Evolutionary conservation across 2,113 vertebrate genomes (phyloP), one percentile per base, ranked within the genome.

Genomic region (Mastomys coucha): DNA sequence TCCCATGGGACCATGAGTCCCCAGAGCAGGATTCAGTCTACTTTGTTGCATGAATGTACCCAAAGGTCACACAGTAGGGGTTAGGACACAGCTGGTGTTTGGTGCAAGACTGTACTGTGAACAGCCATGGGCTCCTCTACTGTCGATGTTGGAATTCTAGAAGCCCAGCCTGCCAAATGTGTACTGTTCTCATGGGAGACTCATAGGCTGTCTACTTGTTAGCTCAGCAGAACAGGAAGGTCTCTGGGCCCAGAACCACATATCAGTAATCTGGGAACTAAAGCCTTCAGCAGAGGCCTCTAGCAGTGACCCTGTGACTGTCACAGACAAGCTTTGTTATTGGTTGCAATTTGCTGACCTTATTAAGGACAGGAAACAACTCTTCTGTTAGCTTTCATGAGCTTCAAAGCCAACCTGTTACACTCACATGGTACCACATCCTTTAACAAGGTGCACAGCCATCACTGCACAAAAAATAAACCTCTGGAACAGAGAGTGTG

Each of bases 361-460:
- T 70, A 72, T 88, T 70, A 86, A 88, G 36, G 22, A 70, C 16
- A 88, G 51, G 28, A 22, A n/a, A 67, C 17, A 10, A 31, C 42
- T 78, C 36, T 20, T 39, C 9, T 16, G 75, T 75, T 33, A 2
- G 89, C 65, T 78, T 69, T 49, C 51, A 69, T n/a, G 42, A 65
- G 45, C 42, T 49, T 26, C 42, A 1, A 88, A 45, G 56, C 13
- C 4, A 31, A 20, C 14, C 17, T 17, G 5, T 26, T 4, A 26
- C n/a, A 45, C n/a, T 45, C 45, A 4, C 3, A 0, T 0, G 13
- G 58, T 39, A 28, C 26, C 22, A 4, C 3, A 5, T 7, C 42
- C 91, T 91, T 81, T 31, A 69, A 77, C 84, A 75, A 42, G 39
- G 67, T 28, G 19, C 39, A 39, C 28, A 16, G 9, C 60, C 28